phyloP scores from a whole-genome alignment of 2,888 invertebrate genomes.

The Caenorhabditis macrosperma region DNA sequence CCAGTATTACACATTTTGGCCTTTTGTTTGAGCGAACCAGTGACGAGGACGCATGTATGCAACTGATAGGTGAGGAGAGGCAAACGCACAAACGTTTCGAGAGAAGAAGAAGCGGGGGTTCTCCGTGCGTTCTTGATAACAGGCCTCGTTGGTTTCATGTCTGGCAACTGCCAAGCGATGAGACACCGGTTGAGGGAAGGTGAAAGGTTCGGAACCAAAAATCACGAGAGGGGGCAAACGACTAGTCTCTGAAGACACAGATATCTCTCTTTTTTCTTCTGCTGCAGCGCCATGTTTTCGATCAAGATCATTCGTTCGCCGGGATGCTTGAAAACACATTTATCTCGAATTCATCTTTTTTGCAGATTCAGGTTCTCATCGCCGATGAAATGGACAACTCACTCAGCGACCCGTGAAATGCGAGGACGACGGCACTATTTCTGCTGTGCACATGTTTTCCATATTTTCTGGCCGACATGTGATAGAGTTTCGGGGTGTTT shows the following conservation, averaged over 20 bases:
- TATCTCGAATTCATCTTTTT: no score
- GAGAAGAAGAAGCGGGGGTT: conserved; percentile 6
- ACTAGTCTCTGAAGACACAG: neutral
- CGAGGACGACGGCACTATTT: no score
- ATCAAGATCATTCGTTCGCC: neutral
- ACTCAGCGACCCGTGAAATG: no score
- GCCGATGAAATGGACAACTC: no score
- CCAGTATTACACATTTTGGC: conserved; percentile 30
- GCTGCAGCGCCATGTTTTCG: no score
- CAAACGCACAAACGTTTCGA: conserved; percentile 24
- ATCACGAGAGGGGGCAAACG: neutral
- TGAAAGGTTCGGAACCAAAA: conserved; percentile 13
- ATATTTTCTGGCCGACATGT: no score
- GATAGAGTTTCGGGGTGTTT: no score
- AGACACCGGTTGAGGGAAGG: neutral
- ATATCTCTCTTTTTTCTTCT: neutral
- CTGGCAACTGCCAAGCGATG: neutral
- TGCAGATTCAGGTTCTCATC: no score
- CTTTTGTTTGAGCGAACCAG: conserved; percentile 46
- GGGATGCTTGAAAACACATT: no score
- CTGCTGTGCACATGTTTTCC: no score
- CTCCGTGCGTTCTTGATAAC: conserved; percentile 25
- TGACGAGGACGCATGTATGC: conserved; percentile 22
- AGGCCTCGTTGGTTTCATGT: conserved; percentile 7
- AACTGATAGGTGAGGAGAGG: no score